These are phyloP conservation scores for Barypeithes pellucidus DNA, from an alignment of 2,888 invertebrate genomes.

Conservation along the genomic window DNA sequence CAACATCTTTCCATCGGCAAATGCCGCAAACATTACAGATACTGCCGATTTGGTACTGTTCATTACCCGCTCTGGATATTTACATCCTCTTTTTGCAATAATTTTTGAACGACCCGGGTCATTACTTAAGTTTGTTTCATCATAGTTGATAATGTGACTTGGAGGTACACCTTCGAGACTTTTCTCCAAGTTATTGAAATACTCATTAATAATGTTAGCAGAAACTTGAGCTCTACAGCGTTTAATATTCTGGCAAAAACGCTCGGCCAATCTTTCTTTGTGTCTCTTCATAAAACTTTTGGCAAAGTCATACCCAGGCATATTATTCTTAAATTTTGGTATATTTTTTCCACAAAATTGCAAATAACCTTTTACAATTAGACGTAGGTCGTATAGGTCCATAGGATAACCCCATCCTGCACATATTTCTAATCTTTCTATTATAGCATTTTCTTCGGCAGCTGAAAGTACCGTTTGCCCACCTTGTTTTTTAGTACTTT, in stretches of 20 bases:
- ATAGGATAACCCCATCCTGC: no score
- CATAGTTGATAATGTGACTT: conserved; percentile 43
- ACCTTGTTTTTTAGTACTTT: background rate
- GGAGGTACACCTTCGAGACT: conserved; percentile 32
- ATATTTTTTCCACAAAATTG: no score
- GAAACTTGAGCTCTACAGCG: no score
- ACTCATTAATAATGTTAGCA: no score
- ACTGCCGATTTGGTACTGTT: conserved; percentile 50
- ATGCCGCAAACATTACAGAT: conserved; percentile 60
- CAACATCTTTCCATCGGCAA: conserved; percentile 58
- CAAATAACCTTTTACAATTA: background rate
- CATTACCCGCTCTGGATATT: conserved; percentile 44
- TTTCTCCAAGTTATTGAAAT: no score
- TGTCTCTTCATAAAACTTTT: no score
- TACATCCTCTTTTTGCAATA: conserved; percentile 37
- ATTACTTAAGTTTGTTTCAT: conserved; percentile 45
- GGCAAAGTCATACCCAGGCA: background rate
- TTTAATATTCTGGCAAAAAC: conserved; percentile 27
- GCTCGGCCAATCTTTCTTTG: background rate
- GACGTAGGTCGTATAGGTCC: no score
- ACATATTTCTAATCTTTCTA: conserved; percentile 15
- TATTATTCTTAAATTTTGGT: background rate
- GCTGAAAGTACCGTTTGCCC: no score
- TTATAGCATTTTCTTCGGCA: no score
- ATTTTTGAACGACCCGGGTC: conserved; percentile 40